Base-by-base conservation (phyloP, 92 coral and sea anemone genomes). In the Muricea muricata region DNA sequence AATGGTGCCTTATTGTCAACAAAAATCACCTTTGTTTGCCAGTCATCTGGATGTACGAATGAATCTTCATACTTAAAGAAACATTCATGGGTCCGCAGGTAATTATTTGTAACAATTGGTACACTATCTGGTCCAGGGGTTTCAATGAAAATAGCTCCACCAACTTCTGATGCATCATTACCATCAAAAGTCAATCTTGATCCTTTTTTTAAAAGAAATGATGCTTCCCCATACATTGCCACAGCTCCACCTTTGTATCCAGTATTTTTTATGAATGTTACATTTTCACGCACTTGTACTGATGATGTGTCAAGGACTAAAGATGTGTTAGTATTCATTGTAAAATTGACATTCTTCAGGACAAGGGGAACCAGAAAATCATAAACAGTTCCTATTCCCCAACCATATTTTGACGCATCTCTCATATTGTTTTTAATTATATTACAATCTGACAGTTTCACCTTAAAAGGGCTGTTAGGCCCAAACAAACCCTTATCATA, bases 161-260 rank as follows among this genome's bases (percentile, higher is more conserved):
- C 97, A 84, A 87, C 86, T 31, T 88, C 90, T 24, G 65, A 68
- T 23, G 94, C 89, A 65, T 56, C 41, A 84, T 94, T 94, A 20
- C 72, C 90, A 18, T 76, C 52, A 87, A 94, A 94, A 4, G 73
- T 73, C 7, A 92, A 41, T 25, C 29, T 37, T 42, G 98, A 93
- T 23, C 75, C 79, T 58, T 88, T 81, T 31, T 60, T 42, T 37
- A 93, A 86, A 40, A 78, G 42, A 45, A 94, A 81, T 83, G 78
- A 85, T 28, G 98, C 91, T 63, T 90, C 93, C 33, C 98, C 98
- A 58, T 94, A 94, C 88, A 94, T 73, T 30, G 97, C 98, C 13
- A 94, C 75, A 14, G 94, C 98, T 15, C 98, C 98, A 5, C 98
- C 98, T 52, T 90, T 40, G 30, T 84, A 84, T 2, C 98, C 98